Conservation (phyloP, 2,113 vertebrate species). For the Lathamus discolor region DNA sequence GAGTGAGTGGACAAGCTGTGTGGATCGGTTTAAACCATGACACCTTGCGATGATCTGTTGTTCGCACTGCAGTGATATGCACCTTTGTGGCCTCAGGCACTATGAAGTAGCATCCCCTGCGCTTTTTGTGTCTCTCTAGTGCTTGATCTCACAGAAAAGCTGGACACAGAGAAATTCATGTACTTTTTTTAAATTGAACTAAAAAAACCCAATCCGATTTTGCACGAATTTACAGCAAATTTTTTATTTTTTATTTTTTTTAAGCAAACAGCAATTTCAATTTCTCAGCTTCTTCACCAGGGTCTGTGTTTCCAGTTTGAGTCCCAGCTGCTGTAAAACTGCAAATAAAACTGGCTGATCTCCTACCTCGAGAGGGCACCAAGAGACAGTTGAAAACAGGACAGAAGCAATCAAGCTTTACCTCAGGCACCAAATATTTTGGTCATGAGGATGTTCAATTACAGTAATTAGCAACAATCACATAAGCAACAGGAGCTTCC, state of each 20-base stretch:
- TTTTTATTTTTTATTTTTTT: background rate
- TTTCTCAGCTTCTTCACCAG: background rate
- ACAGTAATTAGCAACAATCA: slow-evolving; percentile 61
- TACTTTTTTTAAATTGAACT: background rate
- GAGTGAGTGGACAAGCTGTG: no score
- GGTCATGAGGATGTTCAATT: slow-evolving; percentile 27
- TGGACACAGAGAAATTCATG: background rate
- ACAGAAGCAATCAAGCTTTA: background rate
- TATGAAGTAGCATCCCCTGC: background rate
- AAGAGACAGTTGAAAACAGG: slow-evolving; percentile 5
- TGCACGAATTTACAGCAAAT: background rate
- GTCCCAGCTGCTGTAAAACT: background rate
- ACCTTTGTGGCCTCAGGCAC: background rate
- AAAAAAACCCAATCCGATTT: background rate
- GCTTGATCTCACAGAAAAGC: background rate
- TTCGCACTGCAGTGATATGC: background rate
- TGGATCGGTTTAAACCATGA: no score
- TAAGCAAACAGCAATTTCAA: background rate
- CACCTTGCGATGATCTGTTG: background rate
- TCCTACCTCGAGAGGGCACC: slow-evolving; percentile 64
- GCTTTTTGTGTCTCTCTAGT: background rate
- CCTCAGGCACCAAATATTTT: slow-evolving; percentile 34
- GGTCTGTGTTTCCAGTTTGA: background rate
- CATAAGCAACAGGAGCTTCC: slow-evolving; percentile 42
- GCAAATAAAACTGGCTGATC: background rate